Conservation (phyloP, 2,888 invertebrate species). For the Anorthoa munda region DNA sequence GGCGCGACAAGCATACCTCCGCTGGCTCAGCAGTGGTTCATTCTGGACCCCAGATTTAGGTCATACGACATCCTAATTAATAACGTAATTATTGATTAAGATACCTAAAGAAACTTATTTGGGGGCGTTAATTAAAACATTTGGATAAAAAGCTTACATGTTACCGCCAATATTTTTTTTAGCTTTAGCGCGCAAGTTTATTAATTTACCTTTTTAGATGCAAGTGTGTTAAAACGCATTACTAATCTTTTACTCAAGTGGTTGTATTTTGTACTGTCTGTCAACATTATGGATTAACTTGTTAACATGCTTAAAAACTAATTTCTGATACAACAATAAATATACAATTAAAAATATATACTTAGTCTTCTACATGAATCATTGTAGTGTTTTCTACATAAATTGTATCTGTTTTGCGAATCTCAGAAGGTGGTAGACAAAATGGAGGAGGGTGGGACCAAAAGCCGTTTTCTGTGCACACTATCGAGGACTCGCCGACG, state of each 20-base stretch:
- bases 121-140: too few species aligned
- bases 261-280: background rate
- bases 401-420: conserved; percentile 82
- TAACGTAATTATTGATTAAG: too few species aligned
- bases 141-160: too few species aligned
- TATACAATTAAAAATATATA: background rate
- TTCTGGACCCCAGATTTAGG: too few species aligned
- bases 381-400: conserved; percentile 85
- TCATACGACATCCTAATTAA: too few species aligned
- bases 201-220: too few species aligned
- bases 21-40: too few species aligned
- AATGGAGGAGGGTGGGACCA: conserved; percentile 97
- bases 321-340: background rate
- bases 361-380: conserved; percentile 80
- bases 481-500: conserved; percentile 95
- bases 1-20: too few species aligned
- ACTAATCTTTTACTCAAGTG: background rate
- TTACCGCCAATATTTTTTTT: too few species aligned
- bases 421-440: conserved; percentile 90
- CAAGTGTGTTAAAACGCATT: too few species aligned
- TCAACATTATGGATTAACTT: background rate
- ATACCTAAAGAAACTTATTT: too few species aligned
- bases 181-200: too few species aligned
- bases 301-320: background rate
- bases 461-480: conserved; percentile 96